Percentiles rank a stretch among this genome's conserved stretches.
Conservation (phyloP, 1,140 invertebrate genomes). For the Mycetomoellerius zeteki region DNA sequence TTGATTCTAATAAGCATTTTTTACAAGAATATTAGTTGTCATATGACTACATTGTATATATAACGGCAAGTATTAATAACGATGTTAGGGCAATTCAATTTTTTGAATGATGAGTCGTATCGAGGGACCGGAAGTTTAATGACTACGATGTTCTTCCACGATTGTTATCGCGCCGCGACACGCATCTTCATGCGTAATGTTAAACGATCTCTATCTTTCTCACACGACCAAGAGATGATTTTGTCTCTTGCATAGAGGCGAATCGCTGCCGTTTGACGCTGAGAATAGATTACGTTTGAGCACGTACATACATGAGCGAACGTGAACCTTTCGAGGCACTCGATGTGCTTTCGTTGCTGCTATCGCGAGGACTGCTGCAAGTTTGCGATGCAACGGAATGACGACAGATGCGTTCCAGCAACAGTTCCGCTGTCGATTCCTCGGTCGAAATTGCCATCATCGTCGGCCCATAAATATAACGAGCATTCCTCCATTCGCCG, state of each 20-base stretch:
- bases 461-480: constrained; percentile 82
- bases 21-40: no score
- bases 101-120: not conserved
- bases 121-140: constrained; percentile 70
- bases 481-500: constrained; percentile 73
- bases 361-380: constrained; percentile 11
- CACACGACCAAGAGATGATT: constrained; percentile 62
- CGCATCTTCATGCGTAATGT: constrained; percentile 74
- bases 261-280: not conserved
- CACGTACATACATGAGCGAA: no score
- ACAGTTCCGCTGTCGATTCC: constrained; percentile 72
- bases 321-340: not conserved
- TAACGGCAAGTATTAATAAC: not conserved
- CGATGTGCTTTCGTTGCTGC: constrained; percentile 63
- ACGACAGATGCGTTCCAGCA: constrained; percentile 63
- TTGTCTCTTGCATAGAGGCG: not conserved
- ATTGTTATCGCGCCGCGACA: constrained; percentile 79
- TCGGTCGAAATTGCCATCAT: constrained; percentile 75
- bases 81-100: not conserved
- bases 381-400: not conserved
- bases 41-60: not conserved
- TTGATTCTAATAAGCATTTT: no score
- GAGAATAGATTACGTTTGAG: not conserved
- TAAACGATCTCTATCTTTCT: constrained; percentile 60
- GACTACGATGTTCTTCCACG: constrained; percentile 75